Base-by-base conservation (phyloP, 1,140 invertebrate species). In the Papilio xuthus region DNA sequence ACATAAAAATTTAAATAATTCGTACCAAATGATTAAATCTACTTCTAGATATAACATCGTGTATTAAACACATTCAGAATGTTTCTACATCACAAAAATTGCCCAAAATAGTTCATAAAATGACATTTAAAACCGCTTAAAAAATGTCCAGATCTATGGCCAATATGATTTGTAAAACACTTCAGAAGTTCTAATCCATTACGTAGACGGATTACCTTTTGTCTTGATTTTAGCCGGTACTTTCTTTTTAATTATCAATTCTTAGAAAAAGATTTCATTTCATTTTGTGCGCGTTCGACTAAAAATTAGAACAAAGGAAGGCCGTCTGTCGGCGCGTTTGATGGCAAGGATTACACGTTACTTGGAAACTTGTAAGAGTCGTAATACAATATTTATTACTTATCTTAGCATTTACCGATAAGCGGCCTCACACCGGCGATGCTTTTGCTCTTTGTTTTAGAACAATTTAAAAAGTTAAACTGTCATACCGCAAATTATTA, bases 341-440 rank as follows among this genome's bases (percentile, higher is more conserved):
- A 87, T 81, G 79, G 78, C 80, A 77, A 83, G 80, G 81, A 83
- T 87, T 86, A 88, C 82, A 81, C 74, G 81, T 82, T 88, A 88
- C 87, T 84, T 63, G 79, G 87, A 87, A 86, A 84, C 81, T 74
- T 81, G 78, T 80, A 78, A 80, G 81, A 84, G 84, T 82, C 80
- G 84, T 87, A 87, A 87, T 86, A 86, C 83, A 86, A 87, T 88
- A 89, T 84, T 83, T 87, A 88, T 82, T 81, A 84, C 82, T 86
- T 86, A 86, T 88, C 85, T 87, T 81, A 78, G 63, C 44, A 69
- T 77, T 74, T 79, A 63, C 28, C 26, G 80, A 83, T 83, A 85
- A 82, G 82, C 75, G 80, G 77, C 71, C 73, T 77, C 53, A 63
- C 32, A 41, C 53, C 74, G 74, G 42, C 20, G 32, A 69, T 50